Evolutionary conservation across 2,113 vertebrate genomes (phyloP), one percentile per base, ranked within the genome.

Genomic region (Notothenia rossii): DNA sequence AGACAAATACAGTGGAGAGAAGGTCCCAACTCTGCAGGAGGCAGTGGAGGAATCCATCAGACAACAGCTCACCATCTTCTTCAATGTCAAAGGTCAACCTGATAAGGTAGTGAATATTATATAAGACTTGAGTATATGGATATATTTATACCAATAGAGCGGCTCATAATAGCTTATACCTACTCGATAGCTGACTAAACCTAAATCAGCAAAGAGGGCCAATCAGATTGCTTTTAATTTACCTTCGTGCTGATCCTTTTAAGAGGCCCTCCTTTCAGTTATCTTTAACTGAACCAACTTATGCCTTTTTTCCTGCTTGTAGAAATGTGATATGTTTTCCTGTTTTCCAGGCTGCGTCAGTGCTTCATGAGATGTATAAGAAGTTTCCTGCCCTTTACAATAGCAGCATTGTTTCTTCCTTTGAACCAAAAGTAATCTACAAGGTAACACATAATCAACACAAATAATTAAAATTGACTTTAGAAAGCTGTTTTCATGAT

Each of bases 391-490:
- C 70, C 51, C 90, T 99, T 46, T 98, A 99, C 86, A 96, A 97
- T 88, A 94, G 72, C 83, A 99, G 97, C 76, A 66, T 99, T 0
- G 97, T 99, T 84, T 97, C 95, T 70, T 99, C 98, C 15, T 99
- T 99, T 91, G 95, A 97, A 79, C 98, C 98, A 63, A 96, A 96
- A 88, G 96, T 99, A 87, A 96, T 99, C 91, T 98, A 98, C 91
- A 99, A 98, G 96, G 97, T 99, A 92, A 61, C 5, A 13, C 5
- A 62, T 25, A 5, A 53, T 18, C 13, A 15, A 45, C 20, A 45
- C 11, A 40, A n/a, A 73, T 14, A 2, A 33, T 2, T 6, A n/a
- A 48, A 5, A 18, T 49, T 7, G 4, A 18, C 29, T 53, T 40
- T 5, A 12, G 12, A 59, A 63, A 33, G 17, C 14, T 67, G 9